Evolutionary conservation across 2,888 invertebrate species (phyloP).

Genomic region (Troilus luridus): DNA sequence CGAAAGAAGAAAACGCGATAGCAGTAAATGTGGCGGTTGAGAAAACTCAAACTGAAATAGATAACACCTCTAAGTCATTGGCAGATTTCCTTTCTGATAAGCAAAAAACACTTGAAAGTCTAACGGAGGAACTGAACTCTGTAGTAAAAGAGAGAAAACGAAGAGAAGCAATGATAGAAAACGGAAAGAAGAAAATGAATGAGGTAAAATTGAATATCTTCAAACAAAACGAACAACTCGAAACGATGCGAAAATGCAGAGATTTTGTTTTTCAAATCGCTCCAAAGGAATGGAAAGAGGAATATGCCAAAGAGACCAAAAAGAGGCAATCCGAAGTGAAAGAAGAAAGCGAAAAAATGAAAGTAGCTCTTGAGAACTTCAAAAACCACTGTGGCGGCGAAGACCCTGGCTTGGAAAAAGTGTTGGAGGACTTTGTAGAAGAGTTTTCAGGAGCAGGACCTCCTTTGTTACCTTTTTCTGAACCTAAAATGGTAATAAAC

Average conservation of each 20-base stretch:
- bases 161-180: constrained; percentile 42
- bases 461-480: constrained; percentile 39
- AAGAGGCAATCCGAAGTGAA: constrained; percentile 42
- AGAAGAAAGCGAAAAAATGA: constrained; percentile 46
- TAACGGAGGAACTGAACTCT: constrained; percentile 3
- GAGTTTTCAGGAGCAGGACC: constrained; percentile 50
- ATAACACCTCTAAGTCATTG: constrained; percentile 51
- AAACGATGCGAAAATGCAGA: constrained; percentile 52
- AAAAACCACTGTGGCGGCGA: constrained; percentile 52
- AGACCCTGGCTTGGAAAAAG: constrained; percentile 53
- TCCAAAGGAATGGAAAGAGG: constrained; percentile 56
- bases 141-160: constrained; percentile 39
- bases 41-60: constrained; percentile 48
- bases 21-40: background rate
- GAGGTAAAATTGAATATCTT: constrained; percentile 54
- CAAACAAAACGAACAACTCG: constrained; percentile 45
- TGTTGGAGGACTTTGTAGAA: constrained; percentile 46
- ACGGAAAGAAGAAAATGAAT: constrained; percentile 54
- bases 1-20: constrained; percentile 46
- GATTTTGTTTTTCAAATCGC: constrained; percentile 53
- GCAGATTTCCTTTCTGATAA: constrained; percentile 49
- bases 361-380: constrained; percentile 44
- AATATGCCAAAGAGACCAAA: constrained; percentile 48
- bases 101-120: constrained; percentile 44
- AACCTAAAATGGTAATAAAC: constrained; percentile 12